phyloP scores from a whole-genome alignment of 1,140 invertebrate genomes.

The Ctenoplectra terminalis region DNA sequence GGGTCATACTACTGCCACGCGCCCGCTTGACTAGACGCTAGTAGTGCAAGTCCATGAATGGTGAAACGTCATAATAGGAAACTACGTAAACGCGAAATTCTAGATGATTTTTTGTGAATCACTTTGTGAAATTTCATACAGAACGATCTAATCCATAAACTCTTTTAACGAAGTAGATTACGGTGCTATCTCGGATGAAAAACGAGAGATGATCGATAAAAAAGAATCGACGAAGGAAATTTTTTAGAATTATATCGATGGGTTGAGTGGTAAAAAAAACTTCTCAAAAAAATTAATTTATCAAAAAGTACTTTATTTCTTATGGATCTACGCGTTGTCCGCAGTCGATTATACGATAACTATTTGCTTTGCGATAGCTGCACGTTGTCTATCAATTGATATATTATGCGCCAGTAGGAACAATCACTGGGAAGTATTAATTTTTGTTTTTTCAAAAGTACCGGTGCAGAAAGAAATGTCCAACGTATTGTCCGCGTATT shows the following conservation, averaged over 20 bases:
- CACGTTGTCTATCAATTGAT: background rate
- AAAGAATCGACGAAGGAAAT: no score
- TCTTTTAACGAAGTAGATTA: background rate
- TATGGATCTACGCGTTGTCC: background rate
- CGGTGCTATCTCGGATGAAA: no score
- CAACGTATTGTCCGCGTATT: background rate
- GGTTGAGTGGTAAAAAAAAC: background rate
- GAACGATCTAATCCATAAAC: no score
- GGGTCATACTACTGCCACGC: background rate
- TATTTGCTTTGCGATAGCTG: background rate
- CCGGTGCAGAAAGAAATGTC: background rate
- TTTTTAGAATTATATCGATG: background rate
- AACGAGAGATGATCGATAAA: no score
- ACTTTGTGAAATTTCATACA: background rate
- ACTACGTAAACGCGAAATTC: background rate
- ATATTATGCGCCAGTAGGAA: background rate
- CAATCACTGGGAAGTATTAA: conserved; percentile 34
- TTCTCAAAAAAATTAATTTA: background rate
- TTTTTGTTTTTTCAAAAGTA: background rate
- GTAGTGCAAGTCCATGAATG: background rate
- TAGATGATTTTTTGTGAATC: background rate
- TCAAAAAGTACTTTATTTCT: background rate
- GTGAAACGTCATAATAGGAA: no score
- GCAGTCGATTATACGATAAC: background rate
- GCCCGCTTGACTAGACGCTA: background rate